Evolutionary conservation across 2,888 invertebrate species (phyloP), one percentile per base, ranked within the genome.

Genomic region (Crossocerus cetratus): DNA sequence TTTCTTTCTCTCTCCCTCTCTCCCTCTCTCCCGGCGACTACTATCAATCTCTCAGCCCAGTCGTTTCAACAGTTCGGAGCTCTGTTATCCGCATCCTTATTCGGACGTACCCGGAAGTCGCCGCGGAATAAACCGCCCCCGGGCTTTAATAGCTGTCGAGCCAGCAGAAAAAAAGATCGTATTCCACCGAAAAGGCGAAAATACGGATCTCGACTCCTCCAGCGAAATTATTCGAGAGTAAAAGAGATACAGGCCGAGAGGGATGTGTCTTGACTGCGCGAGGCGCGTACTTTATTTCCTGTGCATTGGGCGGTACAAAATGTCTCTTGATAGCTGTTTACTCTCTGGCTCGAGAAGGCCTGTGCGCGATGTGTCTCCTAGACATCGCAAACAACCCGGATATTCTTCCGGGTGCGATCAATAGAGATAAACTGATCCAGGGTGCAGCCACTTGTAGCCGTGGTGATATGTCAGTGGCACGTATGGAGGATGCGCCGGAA

Each of bases 391-490:
- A 3, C 18, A 45, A 45, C n/a, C n/a, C 44, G 8, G 0, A n/a
- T 20, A 13, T 21, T n/a, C 16, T 20, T 59, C 13, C 0, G 13
- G 14, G 14, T 2, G 20, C n/a, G 32, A 32, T 68, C 53, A 80
- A 56, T 79, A 79, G 44, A 63, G 16, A 45, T 80, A 81, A 23
- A 73, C 32, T 2, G 73, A 69, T 56, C 83, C 82, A 0, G 82
- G 83, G 2, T 83, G 65, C 2, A 72, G 3, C 74, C 65, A 71
- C 43, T 73, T 83, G 75, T 84, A 84, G 5, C 75, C 58, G 42
- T 80, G 69, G 3, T 57, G 77, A 63, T 82, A 84, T 16, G 73
- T 55, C 21, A 80, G 21, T 3, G 82, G 82, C 21, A 67, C 23
- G 13, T 65, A 32, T 2, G 53, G 60, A 0, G 76, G 58, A n/a